Evolutionary conservation across 2,113 vertebrate species (phyloP).

Genomic region (Xyrauchen texanus): DNA sequence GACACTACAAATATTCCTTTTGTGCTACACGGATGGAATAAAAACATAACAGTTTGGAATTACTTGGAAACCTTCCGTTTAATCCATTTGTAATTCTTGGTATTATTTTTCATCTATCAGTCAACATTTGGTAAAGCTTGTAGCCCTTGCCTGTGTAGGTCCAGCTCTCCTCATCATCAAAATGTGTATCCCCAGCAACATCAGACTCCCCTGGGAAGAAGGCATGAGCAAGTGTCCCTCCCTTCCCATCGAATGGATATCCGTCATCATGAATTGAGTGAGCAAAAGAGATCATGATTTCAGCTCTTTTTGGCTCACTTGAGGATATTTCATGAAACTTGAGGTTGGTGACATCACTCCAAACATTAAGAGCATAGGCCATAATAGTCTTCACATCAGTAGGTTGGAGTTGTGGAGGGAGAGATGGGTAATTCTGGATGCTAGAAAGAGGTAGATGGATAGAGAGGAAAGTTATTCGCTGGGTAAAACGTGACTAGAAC

Average conservation of each 20-base stretch:
- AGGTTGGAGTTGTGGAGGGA: neutral
- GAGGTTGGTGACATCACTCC: conserved; percentile 67
- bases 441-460: no score
- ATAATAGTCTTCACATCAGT: conserved; percentile 50
- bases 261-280: conserved; percentile 79
- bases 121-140: neutral
- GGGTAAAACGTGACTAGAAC: no score
- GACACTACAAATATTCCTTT: no score
- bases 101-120: neutral
- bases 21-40: no score
- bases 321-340: conserved; percentile 28
- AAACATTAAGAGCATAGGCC: conserved; percentile 68
- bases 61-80: no score
- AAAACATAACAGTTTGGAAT: no score
- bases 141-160: conserved; percentile 66
- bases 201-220: conserved; percentile 81
- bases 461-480: no score
- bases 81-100: neutral
- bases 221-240: conserved; percentile 88
- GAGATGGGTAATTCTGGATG: conserved; percentile 65
- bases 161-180: conserved; percentile 87
- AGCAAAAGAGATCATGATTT: conserved; percentile 80
- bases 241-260: conserved; percentile 87
- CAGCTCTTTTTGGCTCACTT: conserved; percentile 55
- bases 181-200: conserved; percentile 85